Evolutionary conservation across 2,113 vertebrate species (phyloP).

Genomic region (Limnothrissa miodon): DNA sequence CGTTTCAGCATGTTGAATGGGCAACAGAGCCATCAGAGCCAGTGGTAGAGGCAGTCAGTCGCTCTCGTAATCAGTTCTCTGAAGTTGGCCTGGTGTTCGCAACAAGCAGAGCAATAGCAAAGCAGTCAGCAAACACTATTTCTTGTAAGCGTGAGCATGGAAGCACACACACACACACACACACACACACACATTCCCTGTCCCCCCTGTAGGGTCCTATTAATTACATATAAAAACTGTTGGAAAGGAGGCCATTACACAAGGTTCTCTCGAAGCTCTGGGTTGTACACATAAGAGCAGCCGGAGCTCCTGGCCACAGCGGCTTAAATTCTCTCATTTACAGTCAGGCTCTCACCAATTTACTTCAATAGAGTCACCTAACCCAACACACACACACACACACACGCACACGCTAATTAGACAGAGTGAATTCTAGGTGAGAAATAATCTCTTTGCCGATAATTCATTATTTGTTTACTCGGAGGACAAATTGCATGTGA

Average conservation of each 20-base stretch:
- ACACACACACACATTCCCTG: too few species aligned
- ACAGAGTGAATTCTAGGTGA: conserved; percentile 42
- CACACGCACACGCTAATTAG: conserved; percentile 36
- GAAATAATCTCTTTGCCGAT: conserved; percentile 41
- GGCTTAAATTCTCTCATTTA: neutral
- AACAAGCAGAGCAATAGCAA: too few species aligned
- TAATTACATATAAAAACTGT: neutral
- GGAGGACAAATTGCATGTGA: conserved; percentile 21
- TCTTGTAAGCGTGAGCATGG: too few species aligned
- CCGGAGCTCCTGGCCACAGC: neutral
- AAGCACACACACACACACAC: too few species aligned
- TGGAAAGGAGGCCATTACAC: neutral
- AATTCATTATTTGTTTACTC: conserved; percentile 37
- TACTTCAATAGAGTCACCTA: neutral
- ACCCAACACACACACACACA: neutral
- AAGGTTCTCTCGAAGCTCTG: neutral
- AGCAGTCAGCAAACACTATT: too few species aligned
- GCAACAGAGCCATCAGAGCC: too few species aligned
- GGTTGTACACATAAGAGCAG: neutral
- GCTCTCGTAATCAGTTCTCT: too few species aligned
- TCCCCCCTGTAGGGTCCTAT: too few species aligned
- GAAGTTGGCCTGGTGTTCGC: too few species aligned
- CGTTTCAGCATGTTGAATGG: too few species aligned
- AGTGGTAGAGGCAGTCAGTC: too few species aligned
- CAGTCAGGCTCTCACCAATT: neutral